These are phyloP conservation scores for Cochlearius cochlearius DNA, from an alignment of 2,113 vertebrate genomes.

Conservation along the genomic window DNA sequence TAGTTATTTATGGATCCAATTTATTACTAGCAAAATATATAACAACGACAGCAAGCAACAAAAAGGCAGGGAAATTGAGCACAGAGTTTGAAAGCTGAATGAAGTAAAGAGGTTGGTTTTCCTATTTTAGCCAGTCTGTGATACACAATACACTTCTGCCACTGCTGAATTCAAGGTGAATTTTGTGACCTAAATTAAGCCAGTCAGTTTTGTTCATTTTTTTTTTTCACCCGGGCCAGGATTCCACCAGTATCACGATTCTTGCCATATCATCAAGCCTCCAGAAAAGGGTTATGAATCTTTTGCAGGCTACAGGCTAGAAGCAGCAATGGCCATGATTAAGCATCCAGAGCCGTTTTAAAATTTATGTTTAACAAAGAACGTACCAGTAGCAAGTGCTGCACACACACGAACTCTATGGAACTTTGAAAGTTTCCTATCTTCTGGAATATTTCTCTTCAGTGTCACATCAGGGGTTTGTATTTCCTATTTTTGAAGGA, in stretches of 20 bases:
- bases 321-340: neutral
- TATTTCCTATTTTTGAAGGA: neutral
- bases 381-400: neutral
- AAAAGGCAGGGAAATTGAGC: neutral
- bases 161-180: neutral
- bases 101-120: neutral
- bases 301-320: neutral
- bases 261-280: neutral
- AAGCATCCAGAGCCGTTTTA: neutral
- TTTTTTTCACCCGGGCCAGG: neutral
- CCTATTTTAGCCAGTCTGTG: neutral
- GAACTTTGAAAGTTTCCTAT: neutral
- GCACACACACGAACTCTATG: neutral
- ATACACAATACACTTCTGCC: neutral
- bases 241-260: neutral
- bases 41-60: neutral
- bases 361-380: neutral
- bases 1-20: neutral
- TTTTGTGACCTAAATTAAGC: neutral
- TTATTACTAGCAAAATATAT: neutral
- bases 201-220: neutral
- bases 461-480: neutral
- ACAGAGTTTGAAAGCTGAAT: neutral
- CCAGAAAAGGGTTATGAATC: neutral
- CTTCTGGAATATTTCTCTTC: neutral